Percentiles rank a stretch among this genome's conserved stretches.
phyloP scores from a whole-genome alignment of 2,113 vertebrate genomes.

The Isurus oxyrinchus region DNA sequence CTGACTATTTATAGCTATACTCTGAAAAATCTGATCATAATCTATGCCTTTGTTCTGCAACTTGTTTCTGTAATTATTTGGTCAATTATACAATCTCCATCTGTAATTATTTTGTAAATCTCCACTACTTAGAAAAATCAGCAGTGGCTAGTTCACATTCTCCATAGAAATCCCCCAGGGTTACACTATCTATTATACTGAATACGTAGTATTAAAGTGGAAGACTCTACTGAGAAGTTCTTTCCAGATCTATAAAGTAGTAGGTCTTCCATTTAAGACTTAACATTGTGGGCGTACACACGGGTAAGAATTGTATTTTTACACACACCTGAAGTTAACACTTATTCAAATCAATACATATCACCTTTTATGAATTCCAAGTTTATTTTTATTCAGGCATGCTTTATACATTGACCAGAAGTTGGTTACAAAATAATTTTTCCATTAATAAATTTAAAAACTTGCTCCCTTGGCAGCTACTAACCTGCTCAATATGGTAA shows the following conservation, averaged over 20 bases:
- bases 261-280: neutral
- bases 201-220: neutral
- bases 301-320: neutral
- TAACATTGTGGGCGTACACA: neutral
- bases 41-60: neutral
- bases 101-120: neutral
- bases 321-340: neutral
- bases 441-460: neutral
- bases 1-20: neutral
- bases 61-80: constrained; percentile 8
- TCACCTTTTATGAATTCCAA: neutral
- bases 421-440: neutral
- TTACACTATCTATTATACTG: neutral
- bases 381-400: neutral
- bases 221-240: neutral
- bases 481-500: neutral
- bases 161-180: neutral
- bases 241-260: neutral
- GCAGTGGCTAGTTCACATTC: neutral
- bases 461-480: too few relatives aligned
- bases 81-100: neutral
- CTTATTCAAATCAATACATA: neutral
- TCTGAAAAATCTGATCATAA: neutral
- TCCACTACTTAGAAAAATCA: neutral
- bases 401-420: neutral